Conservation (phyloP, 1,140 invertebrate species). For the Drosophila kikkawai region DNA sequence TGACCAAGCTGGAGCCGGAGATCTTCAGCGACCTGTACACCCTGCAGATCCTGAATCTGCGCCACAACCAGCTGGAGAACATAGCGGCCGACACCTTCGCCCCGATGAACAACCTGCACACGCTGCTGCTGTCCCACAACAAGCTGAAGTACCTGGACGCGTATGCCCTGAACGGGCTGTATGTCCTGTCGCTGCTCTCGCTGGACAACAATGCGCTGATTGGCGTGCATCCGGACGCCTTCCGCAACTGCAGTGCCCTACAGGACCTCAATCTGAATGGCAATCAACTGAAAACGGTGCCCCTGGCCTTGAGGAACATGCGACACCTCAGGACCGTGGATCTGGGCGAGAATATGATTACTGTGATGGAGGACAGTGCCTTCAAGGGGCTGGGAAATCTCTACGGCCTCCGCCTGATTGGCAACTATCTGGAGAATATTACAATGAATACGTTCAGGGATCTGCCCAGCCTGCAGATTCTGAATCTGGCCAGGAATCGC, state of each 20-base stretch:
- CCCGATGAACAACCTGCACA: conserved; percentile 93
- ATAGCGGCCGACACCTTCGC: conserved; percentile 93
- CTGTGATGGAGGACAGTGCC: conserved; percentile 90
- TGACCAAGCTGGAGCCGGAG: conserved; percentile 92
- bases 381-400: conserved; percentile 92
- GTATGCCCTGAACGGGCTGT: conserved; percentile 91
- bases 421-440: conserved; percentile 95
- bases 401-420: conserved; percentile 93
- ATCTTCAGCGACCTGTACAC: conserved; percentile 93
- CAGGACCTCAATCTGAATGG: conserved; percentile 94
- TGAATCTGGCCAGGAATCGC: conserved; percentile 95
- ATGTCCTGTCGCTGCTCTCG: conserved; percentile 91
- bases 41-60: conserved; percentile 92
- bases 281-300: conserved; percentile 92
- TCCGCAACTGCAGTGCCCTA: conserved; percentile 92
- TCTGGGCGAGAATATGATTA: conserved; percentile 93
- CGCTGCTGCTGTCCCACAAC: conserved; percentile 92
- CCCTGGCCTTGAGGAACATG: conserved; percentile 91
- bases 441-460: conserved; percentile 92
- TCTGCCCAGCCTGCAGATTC: conserved; percentile 92
- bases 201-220: conserved; percentile 92
- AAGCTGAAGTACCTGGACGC: conserved; percentile 91
- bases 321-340: conserved; percentile 92
- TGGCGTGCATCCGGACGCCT: conserved; percentile 91
- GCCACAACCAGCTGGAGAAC: conserved; percentile 91